These are phyloP conservation scores for Athalia cordata DNA, from an alignment of 2,888 invertebrate species.

Conservation along the genomic window DNA sequence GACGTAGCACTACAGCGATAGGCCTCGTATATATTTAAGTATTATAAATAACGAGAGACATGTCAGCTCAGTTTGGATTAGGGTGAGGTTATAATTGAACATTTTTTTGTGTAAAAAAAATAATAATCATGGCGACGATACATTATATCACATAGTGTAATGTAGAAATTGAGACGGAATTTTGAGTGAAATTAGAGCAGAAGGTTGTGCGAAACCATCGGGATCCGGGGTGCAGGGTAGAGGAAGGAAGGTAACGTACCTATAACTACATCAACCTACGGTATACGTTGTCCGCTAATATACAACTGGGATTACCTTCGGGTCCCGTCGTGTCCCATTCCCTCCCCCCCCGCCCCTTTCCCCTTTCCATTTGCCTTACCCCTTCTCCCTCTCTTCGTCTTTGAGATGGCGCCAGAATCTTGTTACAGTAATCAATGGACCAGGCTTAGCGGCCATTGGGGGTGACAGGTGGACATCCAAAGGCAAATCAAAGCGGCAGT, in stretches of 20 bases:
- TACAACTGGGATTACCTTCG: conserved; percentile 31
- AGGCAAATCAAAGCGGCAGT: conserved; percentile 27
- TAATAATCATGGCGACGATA: too few relatives aligned
- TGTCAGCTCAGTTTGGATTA: too few relatives aligned
- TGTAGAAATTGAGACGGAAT: too few relatives aligned
- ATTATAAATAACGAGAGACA: not conserved
- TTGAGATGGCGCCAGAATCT: conserved; percentile 43
- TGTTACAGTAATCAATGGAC: conserved; percentile 37
- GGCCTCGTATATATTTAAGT: not conserved
- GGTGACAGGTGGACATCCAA: conserved; percentile 14
- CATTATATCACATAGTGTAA: too few relatives aligned
- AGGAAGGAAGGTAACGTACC: too few relatives aligned
- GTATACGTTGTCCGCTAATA: conserved; percentile 30
- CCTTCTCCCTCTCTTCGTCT: conserved; percentile 10
- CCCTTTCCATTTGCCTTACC: not conserved
- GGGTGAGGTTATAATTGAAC: too few relatives aligned
- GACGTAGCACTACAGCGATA: not conserved
- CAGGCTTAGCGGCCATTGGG: conserved; percentile 24
- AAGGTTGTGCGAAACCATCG: too few relatives aligned
- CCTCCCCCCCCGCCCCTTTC: not conserved
- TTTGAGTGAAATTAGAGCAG: too few relatives aligned
- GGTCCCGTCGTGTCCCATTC: conserved; percentile 7
- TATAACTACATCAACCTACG: not conserved
- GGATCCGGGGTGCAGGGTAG: too few relatives aligned
- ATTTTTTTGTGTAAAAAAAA: too few relatives aligned